A percentile compares a stretch with the other conserved stretches of the same genome.
These are phyloP conservation scores for Tromatobia lineatoria DNA, from an alignment of 2,888 invertebrate genomes.

Conservation along the genomic window DNA sequence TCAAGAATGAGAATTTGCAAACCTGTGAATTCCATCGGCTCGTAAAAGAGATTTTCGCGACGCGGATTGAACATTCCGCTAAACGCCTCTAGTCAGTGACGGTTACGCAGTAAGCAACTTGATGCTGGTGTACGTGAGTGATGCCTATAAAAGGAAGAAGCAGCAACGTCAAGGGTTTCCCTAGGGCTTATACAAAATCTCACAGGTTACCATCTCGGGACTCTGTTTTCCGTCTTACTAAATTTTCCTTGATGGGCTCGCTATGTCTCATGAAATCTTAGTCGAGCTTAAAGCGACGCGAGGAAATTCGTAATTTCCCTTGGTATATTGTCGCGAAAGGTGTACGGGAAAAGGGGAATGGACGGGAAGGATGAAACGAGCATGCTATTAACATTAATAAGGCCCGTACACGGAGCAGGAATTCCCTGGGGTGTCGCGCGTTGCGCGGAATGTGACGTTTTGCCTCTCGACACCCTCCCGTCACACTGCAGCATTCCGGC, in stretches of 20 bases:
- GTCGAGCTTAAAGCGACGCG: conserved; percentile 28
- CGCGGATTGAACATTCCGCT: conserved; percentile 27
- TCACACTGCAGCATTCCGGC: conserved; percentile 2
- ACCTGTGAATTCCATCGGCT: background rate
- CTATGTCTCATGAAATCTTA: conserved; percentile 35
- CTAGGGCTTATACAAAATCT: conserved; percentile 15
- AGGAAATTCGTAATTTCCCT: conserved; percentile 52
- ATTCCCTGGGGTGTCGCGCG: conserved; percentile 42
- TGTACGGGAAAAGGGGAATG: background rate
- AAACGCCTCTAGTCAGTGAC: background rate
- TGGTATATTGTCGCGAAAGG: conserved; percentile 38
- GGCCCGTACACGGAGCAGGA: conserved; percentile 44
- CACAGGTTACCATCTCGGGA: background rate
- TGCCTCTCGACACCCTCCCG: conserved; percentile 33
- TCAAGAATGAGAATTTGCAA: conserved; percentile 3
- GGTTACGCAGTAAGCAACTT: background rate
- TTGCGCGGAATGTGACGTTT: conserved; percentile 51
- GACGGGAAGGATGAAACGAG: conserved; percentile 1
- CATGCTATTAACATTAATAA: conserved; percentile 65
- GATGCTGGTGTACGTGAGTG: background rate
- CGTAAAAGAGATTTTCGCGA: background rate
- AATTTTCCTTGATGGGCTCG: background rate
- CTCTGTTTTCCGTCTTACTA: conserved; percentile 8
- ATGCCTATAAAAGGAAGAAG: background rate
- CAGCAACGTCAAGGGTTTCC: background rate